phyloP scores from a whole-genome alignment of 2,888 invertebrate species.

The Lampropteryx suffumata region DNA sequence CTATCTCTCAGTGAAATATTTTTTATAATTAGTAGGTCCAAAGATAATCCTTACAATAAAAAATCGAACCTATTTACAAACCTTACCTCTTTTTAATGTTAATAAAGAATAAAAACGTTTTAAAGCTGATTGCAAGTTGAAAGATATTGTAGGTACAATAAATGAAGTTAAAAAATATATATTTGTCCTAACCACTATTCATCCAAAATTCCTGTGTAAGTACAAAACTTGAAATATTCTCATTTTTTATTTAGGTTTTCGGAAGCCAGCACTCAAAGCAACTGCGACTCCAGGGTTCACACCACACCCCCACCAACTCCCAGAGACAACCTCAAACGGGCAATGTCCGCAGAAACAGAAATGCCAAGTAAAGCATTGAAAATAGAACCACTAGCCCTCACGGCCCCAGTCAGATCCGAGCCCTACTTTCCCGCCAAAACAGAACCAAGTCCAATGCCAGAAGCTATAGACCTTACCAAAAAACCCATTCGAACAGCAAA shows the following conservation, averaged over 20 bases:
- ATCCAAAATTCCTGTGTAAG: too few species aligned
- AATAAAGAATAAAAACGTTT: too few species aligned
- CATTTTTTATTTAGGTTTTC: constrained; percentile 53
- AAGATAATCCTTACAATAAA: too few species aligned
- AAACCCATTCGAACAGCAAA: constrained; percentile 61
- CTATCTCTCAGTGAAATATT: too few species aligned
- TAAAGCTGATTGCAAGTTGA: too few species aligned
- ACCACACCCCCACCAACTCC: constrained; percentile 26
- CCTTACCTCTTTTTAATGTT: too few species aligned
- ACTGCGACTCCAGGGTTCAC: constrained; percentile 44
- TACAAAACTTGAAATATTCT: not conserved
- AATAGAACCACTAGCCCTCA: constrained; percentile 35
- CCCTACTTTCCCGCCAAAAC: constrained; percentile 14
- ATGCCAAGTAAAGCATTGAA: constrained; percentile 39
- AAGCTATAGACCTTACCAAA: constrained; percentile 64
- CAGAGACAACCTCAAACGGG: constrained; percentile 46
- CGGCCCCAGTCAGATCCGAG: constrained; percentile 16
- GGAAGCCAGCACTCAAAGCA: constrained; percentile 59
- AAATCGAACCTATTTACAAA: too few species aligned
- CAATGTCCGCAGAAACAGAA: constrained; percentile 50
- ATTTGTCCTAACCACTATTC: too few species aligned
- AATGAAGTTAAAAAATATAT: too few species aligned
- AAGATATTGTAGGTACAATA: too few species aligned
- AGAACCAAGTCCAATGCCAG: constrained; percentile 10
- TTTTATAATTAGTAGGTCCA: too few species aligned